These are phyloP conservation scores for Eupithecia dodoneata DNA, from an alignment of 2,888 invertebrate species.

Conservation along the genomic window DNA sequence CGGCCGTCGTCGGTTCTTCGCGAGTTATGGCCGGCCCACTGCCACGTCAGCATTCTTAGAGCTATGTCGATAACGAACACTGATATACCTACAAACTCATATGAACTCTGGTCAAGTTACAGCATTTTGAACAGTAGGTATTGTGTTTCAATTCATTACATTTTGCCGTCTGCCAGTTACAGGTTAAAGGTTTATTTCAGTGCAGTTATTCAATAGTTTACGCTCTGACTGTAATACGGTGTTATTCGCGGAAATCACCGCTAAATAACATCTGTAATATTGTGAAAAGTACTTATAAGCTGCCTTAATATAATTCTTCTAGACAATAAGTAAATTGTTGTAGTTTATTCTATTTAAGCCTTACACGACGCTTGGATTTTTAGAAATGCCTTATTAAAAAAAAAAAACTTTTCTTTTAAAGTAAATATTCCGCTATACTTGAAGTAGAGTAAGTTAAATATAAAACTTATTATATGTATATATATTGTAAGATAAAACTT, in stretches of 20 bases:
- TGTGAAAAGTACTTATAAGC: background rate
- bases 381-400: no score
- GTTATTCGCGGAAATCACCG: background rate
- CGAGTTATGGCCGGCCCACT: no score
- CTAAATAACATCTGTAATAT: background rate
- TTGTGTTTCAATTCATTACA: slow-evolving; percentile 30
- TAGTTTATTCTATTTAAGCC: no score
- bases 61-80: no score
- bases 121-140: background rate
- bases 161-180: slow-evolving; percentile 26
- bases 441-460: no score
- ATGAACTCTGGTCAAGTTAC: background rate
- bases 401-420: background rate
- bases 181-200: slow-evolving; percentile 22
- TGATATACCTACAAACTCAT: background rate
- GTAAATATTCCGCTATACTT: background rate
- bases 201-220: background rate
- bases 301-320: no score
- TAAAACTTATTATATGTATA: no score
- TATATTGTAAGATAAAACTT: no score
- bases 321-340: no score
- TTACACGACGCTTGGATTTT: no score
- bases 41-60: no score
- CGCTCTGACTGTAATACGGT: background rate
- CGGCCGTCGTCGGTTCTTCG: no score